A percentile compares a stretch with the other conserved stretches of the same genome.
phyloP scores from a whole-genome alignment of 2,797 vertebrate genomes.

The Epinephelus malabaricus region DNA sequence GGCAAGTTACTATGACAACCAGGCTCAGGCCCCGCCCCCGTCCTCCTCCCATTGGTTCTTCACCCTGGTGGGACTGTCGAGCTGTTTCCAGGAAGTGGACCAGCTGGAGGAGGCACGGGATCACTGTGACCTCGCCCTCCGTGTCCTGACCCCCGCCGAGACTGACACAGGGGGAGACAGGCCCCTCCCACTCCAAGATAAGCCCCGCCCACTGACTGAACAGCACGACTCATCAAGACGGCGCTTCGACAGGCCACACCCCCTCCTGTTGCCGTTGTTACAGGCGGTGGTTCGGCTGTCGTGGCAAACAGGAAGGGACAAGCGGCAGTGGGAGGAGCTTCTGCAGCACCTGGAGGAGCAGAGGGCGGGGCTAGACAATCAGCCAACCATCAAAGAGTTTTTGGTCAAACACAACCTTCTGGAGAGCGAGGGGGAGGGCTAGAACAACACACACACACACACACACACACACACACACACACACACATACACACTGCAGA shows the following conservation, averaged over 20 bases:
- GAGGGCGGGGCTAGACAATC: constrained; percentile 81
- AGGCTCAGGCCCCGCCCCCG: constrained; percentile 49
- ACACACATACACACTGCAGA: not conserved
- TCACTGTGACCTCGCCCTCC: constrained; percentile 90
- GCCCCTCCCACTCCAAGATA: constrained; percentile 24
- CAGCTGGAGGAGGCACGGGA: constrained; percentile 89
- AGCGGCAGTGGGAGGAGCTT: constrained; percentile 90
- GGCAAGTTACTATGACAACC: constrained; percentile 68
- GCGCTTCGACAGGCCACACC: constrained; percentile 73
- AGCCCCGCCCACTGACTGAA: constrained; percentile 49
- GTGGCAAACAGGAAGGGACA: constrained; percentile 93
- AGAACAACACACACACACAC: constrained; percentile 23
- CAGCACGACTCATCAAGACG: constrained; percentile 12
- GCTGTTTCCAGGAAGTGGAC: constrained; percentile 93
- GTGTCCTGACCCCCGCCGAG: constrained; percentile 79
- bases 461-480: constrained; percentile 16
- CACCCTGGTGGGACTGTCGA: constrained; percentile 89
- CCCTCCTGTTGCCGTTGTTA: constrained; percentile 89
- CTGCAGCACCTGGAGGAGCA: constrained; percentile 88
- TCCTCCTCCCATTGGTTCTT: constrained; percentile 85
- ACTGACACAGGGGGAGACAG: not conserved
- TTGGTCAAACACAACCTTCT: constrained; percentile 90
- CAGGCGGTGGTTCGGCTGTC: constrained; percentile 90
- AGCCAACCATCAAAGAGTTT: constrained; percentile 90
- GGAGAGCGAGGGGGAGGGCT: constrained; percentile 69